phyloP scores from a whole-genome alignment of 2,797 vertebrate genomes.

The Muscicapa striata region DNA sequence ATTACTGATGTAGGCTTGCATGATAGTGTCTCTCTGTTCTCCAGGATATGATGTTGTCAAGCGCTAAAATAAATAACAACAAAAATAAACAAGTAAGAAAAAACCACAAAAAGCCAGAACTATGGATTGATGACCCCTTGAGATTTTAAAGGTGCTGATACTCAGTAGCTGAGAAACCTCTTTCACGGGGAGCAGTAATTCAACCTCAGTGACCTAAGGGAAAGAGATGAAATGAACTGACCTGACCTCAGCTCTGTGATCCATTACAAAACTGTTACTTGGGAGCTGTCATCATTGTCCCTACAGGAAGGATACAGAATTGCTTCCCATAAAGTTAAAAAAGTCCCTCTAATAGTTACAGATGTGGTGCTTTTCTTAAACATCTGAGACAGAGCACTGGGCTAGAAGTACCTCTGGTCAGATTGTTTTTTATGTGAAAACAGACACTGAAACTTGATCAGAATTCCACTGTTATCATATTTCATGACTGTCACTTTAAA shows the following conservation, averaged over 20 bases:
- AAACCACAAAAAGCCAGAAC: not conserved
- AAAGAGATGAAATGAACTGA: not conserved
- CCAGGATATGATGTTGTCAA: slow-evolving; percentile 91
- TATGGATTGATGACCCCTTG: not conserved
- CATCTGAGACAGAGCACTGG: not conserved
- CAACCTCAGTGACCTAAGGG: not conserved
- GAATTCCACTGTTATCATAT: not conserved
- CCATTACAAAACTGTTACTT: not conserved
- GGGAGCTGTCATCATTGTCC: not conserved
- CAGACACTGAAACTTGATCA: not conserved
- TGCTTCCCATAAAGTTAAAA: not conserved
- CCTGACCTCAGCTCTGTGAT: not conserved
- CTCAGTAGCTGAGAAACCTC: not conserved
- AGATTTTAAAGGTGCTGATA: not conserved
- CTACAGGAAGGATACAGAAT: not conserved
- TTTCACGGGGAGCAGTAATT: not conserved
- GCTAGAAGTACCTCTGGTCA: not conserved
- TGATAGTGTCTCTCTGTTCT: slow-evolving; percentile 93
- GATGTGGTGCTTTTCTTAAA: not conserved
- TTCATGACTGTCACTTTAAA: not conserved
- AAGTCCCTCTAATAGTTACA: not conserved
- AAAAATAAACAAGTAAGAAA: not conserved
- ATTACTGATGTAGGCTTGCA: slow-evolving; percentile 93
- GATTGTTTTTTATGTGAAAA: not conserved
- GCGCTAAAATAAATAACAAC: slow-evolving; percentile 79